These are phyloP conservation scores for Picus viridis DNA, from an alignment of 2,797 vertebrate species.

Conservation along the genomic window DNA sequence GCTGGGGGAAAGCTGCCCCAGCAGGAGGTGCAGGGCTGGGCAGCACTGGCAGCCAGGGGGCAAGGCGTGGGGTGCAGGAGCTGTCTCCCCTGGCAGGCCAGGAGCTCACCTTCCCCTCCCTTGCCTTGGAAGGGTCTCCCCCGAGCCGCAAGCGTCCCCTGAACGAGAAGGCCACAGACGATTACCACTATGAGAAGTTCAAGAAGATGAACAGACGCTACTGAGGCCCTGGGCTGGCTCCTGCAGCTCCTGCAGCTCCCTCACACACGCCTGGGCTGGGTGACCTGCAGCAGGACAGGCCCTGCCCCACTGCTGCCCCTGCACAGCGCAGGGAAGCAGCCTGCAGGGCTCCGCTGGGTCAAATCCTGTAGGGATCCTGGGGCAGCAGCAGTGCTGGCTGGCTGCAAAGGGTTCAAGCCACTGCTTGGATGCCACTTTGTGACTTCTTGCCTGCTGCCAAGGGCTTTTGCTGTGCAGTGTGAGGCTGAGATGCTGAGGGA, in stretches of 20 bases:
- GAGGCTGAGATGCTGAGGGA: not conserved
- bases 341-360: too few relatives aligned
- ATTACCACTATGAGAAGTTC: constrained; percentile 99
- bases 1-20: not conserved
- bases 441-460: not conserved
- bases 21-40: not conserved
- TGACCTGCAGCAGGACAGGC: too few relatives aligned
- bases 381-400: not conserved
- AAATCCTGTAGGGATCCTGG: too few relatives aligned
- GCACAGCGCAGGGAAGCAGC: too few relatives aligned
- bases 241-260: too few relatives aligned
- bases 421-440: not conserved
- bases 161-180: constrained; percentile 96
- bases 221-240: not conserved
- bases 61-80: not conserved
- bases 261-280: too few relatives aligned
- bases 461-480: not conserved
- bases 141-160: constrained; percentile 94
- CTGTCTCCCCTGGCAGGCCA: not conserved
- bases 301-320: too few relatives aligned
- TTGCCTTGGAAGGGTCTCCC: constrained; percentile 78
- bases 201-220: constrained; percentile 99
- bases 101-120: not conserved
- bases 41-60: not conserved
- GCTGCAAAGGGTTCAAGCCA: not conserved